Percentiles rank a stretch among this genome's conserved stretches.
Evolutionary conservation across 2,888 invertebrate species (phyloP).

Genomic region (Drosophila affinis): DNA sequence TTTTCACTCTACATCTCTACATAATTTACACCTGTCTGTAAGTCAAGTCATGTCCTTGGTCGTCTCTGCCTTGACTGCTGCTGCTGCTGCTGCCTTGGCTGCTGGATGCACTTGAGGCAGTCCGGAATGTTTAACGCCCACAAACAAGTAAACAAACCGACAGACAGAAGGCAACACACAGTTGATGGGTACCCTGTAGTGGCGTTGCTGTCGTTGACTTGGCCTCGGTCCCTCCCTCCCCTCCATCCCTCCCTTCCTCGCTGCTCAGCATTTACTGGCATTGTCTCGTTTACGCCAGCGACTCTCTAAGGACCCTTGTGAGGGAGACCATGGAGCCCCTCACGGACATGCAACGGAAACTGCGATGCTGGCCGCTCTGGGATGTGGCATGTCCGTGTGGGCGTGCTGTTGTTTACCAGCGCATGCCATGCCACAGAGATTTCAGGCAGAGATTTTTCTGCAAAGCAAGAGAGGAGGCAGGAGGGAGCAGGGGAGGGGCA

Average conservation of each 20-base stretch:
- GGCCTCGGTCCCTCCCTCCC: background rate
- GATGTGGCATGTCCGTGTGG: conserved; percentile 24
- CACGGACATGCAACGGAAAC: conserved; percentile 57
- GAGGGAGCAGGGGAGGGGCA: background rate
- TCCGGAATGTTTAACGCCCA: conserved; percentile 65
- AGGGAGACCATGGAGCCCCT: conserved; percentile 3
- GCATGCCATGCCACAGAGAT: conserved; percentile 45
- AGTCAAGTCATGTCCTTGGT: conserved; percentile 70
- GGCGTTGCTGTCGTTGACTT: conserved; percentile 31
- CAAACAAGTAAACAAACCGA: conserved; percentile 46
- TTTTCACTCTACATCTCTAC: conserved; percentile 64
- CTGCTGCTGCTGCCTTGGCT: background rate
- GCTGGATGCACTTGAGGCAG: conserved; percentile 48
- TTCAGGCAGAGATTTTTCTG: conserved; percentile 52
- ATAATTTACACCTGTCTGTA: conserved; percentile 72
- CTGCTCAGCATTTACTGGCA: conserved; percentile 23
- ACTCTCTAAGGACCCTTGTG: conserved; percentile 71
- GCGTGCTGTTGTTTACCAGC: conserved; percentile 25
- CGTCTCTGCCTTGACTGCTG: conserved; percentile 1
- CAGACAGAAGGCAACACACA: background rate
- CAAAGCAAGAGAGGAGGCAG: background rate
- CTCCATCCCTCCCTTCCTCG: background rate
- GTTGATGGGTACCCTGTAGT: background rate
- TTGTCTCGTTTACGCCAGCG: conserved; percentile 73
- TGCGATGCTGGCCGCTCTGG: conserved; percentile 6